Base-by-base conservation (phyloP, 2,113 vertebrate genomes). In the Lota lota region DNA sequence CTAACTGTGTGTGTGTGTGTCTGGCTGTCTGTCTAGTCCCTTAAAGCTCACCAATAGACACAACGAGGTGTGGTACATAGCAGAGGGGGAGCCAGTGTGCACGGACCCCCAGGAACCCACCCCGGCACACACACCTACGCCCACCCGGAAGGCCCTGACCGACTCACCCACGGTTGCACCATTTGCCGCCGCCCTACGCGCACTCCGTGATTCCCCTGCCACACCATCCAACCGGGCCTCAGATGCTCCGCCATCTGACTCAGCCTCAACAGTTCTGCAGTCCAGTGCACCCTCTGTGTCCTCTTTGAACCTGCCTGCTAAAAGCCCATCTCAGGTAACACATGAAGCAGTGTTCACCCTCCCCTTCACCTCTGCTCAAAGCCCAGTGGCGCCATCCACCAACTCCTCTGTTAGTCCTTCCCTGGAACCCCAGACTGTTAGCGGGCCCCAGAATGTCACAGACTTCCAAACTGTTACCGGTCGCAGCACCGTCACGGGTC, bases 21-120 rank as follows among this genome's bases (percentile, higher is more conserved):
- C 62, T 83, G 57, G 82, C 66, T 76, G 64, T 79, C 67, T 72
- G 47, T 80, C 5, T 21, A 93, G 92, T 70, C 92, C 92, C 54
- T 74, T 90, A 74, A 93, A 90, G 87, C 78, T 93, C 61, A 1
- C 91, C 67, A 88, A 91, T 85, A 88, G 91, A 50, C 92, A 92
- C 82, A 93, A 93, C 24, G 92, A 93, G 81, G 88, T 93, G 50
- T 93, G 92, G 92, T 93, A 91, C 2, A 63, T 93, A 24, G 77
- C 86, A 0, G 84, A 91, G 51, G 90, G 87, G 0, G 79, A 83
- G 61, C 79, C 83, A 0, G 84, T 89, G 12, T 93, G 92, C 72
- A 72, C 73, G 0, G 73, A 85, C 10, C 89, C 85, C 10, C 72
- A 61, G 19, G 76, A 81, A 14, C 80, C 81, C 16, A 89, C 86